These are phyloP conservation scores for Hirtodrosophila cameraria DNA, from an alignment of 2,888 invertebrate species.

Conservation along the genomic window DNA sequence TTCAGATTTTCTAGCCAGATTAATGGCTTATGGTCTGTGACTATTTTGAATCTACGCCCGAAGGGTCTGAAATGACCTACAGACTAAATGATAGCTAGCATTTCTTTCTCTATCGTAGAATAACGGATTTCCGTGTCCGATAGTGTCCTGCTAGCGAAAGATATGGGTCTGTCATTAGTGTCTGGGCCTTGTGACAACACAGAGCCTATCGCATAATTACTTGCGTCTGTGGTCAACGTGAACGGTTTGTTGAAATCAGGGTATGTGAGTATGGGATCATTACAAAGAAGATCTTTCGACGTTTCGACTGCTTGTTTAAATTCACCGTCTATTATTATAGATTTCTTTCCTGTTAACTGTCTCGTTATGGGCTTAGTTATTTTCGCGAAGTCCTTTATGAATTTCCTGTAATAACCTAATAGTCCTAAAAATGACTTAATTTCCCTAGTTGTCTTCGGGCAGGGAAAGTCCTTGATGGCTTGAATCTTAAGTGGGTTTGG, in stretches of 20 bases:
- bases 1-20: too few relatives aligned
- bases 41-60: conserved; percentile 6
- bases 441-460: too few relatives aligned
- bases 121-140: conserved; percentile 6
- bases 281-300: too few relatives aligned
- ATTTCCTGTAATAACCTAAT: too few relatives aligned
- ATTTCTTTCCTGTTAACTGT: background rate
- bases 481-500: too few relatives aligned
- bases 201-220: conserved; percentile 26
- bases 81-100: conserved; percentile 11
- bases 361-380: background rate
- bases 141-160: background rate
- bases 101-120: conserved; percentile 16
- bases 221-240: conserved; percentile 19
- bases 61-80: conserved; percentile 13
- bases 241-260: conserved; percentile 40
- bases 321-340: too few relatives aligned
- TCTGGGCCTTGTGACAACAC: conserved; percentile 25
- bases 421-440: too few relatives aligned
- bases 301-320: too few relatives aligned
- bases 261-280: conserved; percentile 5
- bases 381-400: too few relatives aligned
- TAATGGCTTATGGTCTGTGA: background rate
- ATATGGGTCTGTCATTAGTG: background rate
- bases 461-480: too few relatives aligned